Evolutionary conservation across 2,797 vertebrate genomes (phyloP), one percentile per base, ranked within the genome.

Genomic region (Arctocebus calabarensis): DNA sequence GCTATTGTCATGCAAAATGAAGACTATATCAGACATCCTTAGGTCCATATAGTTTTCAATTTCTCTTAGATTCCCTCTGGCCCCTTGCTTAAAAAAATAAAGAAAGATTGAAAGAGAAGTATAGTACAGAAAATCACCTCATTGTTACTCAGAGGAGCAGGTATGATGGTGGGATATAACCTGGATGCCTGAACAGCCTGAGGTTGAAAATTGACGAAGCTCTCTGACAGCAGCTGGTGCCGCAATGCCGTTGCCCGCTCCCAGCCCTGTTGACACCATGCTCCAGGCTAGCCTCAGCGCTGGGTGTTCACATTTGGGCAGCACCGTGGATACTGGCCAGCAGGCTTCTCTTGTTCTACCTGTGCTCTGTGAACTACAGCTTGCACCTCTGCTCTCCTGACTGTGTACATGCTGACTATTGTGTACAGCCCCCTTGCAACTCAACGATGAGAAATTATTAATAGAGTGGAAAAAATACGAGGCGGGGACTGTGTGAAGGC

Each of bases 161-260:
- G 2, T 66, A 2, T 25, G 11, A 7, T 77, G 11, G 9, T 81
- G 4, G 34, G 32, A 0, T 25, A 57, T 62, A 48, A 83, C 3
- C 3, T 17, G 55, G 3, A 62, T 48, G 1, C 29, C 17, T 10
- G 55, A 75, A 1, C 13, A 66, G 23, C 8, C 17, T 52, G 3
- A 5, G 4, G 23, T 23, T 79, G 62, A 48, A 82, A 43, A 11
- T 0, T 11, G 14, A 7, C 13, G 55, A 34, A 88, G 4, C 16
- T 23, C 34, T 62, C 32, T 40, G 8, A 75, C 0, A 12, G 37
- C 3, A 0, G 0, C n/a, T 8, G 3, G 1, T 10, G 5, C 48
- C 27, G 0, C 2, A 20, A 27, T 9, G 9, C 10, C 20, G 11
- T 23, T 25, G 45, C 4, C 43, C n/a, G 5, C 17, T 43, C 11